Percentiles rank a stretch among this genome's conserved stretches.
phyloP scores from a whole-genome alignment of 2,888 invertebrate genomes.

The Xylota segnis region DNA sequence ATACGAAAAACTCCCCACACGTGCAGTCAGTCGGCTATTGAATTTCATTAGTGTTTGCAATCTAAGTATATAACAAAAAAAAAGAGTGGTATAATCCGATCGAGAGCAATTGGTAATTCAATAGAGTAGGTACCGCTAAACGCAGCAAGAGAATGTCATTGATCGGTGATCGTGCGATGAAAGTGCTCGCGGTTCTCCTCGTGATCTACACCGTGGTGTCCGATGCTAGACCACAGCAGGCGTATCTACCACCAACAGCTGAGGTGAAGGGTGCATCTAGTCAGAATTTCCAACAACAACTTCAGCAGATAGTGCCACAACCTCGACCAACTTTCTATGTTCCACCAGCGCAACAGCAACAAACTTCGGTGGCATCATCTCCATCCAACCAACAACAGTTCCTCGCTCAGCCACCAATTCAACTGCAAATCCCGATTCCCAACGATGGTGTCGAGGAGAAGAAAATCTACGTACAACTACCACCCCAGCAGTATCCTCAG shows the following conservation, averaged over 20 bases:
- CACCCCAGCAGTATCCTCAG: constrained; percentile 86
- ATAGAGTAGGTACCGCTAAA: constrained; percentile 6
- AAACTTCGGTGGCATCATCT: constrained; percentile 10
- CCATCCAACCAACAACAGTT: constrained; percentile 54
- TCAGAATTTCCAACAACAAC: constrained; percentile 20
- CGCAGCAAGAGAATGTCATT: constrained; percentile 44
- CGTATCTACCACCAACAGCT: constrained; percentile 45
- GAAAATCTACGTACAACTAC: constrained; percentile 94
- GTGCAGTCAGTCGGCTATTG: constrained; percentile 74
- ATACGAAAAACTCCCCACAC: constrained; percentile 72
- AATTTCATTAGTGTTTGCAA: constrained; percentile 73
- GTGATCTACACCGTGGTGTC: constrained; percentile 21
- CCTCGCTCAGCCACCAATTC: constrained; percentile 59
- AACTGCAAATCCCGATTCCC: constrained; percentile 74
- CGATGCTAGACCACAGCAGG: constrained; percentile 57
- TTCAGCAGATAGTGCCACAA: constrained; percentile 4
- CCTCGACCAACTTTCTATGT: constrained; percentile 62
- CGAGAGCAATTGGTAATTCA: constrained; percentile 31
- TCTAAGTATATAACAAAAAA: constrained; percentile 32
- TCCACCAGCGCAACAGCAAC: constrained; percentile 29
- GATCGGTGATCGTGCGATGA: constrained; percentile 62
- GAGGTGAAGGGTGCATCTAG: background rate
- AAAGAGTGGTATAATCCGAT: constrained; percentile 15
- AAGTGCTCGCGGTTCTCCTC: constrained; percentile 42
- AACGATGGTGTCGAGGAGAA: constrained; percentile 89